These are phyloP conservation scores for Cephus pulcher DNA, from an alignment of 2,888 invertebrate species.

Conservation along the genomic window DNA sequence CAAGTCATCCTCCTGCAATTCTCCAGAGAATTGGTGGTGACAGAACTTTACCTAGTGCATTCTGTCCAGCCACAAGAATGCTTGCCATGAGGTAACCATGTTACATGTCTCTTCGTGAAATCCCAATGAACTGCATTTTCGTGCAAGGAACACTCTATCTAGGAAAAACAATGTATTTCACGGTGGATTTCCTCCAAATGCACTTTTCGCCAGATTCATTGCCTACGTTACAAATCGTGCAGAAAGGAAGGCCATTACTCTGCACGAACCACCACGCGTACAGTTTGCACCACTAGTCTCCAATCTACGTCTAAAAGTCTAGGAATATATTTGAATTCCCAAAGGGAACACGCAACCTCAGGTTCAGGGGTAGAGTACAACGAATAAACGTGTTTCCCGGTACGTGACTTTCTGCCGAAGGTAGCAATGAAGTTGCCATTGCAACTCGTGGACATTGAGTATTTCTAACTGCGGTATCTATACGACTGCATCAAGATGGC, in stretches of 20 bases:
- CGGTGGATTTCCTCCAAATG: constrained; percentile 13
- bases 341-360: not conserved
- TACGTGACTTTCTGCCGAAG: not conserved
- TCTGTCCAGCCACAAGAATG: not conserved
- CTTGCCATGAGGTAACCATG: not conserved
- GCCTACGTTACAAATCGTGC: not conserved
- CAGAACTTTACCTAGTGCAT: not conserved
- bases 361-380: not conserved
- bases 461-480: not conserved
- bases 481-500: not conserved
- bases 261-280: too few relatives aligned
- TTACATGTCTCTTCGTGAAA: not conserved
- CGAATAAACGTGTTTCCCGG: not conserved
- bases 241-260: not conserved
- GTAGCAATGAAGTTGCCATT: not conserved
- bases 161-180: too few relatives aligned
- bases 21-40: constrained; percentile 1
- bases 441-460: not conserved
- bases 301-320: not conserved
- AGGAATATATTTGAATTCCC: not conserved
- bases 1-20: not conserved
- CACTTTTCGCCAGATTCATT: constrained; percentile 6
- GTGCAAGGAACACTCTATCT: not conserved
- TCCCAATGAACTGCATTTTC: not conserved
- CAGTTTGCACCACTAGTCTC: not conserved